Evolutionary conservation across 2,888 invertebrate genomes (phyloP), one percentile per base, ranked within the genome.

Genomic region (Lordiphosa fenestrarum): DNA sequence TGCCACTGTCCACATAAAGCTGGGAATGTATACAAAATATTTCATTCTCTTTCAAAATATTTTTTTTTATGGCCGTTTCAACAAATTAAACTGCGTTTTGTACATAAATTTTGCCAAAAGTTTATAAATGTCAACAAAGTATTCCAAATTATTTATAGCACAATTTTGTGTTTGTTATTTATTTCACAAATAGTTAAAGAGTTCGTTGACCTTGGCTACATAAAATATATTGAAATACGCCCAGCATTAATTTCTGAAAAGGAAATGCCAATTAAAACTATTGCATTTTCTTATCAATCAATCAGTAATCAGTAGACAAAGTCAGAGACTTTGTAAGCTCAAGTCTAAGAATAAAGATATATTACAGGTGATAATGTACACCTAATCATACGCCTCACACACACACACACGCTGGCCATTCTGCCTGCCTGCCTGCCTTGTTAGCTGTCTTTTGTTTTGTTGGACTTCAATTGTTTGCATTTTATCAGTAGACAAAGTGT

Each of bases 401-500:
- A 25, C 25, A 25, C 25, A 23, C 23, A 23, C 23, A 23, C 23
- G 1, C 5, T 3, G 2, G 6, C 25, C 2, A 6, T 76, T 49
- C 65, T 49, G 53, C 53, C 54, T 46, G 23, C 23, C 23, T 15
- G 36, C 63, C 48, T 47, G 57, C 41, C 15, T 49, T 65, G 48
- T 12, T 46, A 38, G 30, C 30, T 38, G 13, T 38, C n/a, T 38
- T 19, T 38, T n/a, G 19, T 21, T 10, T 51, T 23, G n/a, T 56
- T 66, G 59, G 60, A 42, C 42, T 53, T 51, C 57, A 58, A 53
- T 58, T 72, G 64, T 63, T 57, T 61, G 76, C 62, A 49, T 59
- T 69, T 58, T 84, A 84, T 80, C 84, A 84, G 82, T 59, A 84
- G 78, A 73, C 84, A 73, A 70, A 73, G 82, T 77, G 78, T 71